Base-by-base conservation (phyloP, 2,888 invertebrate species). In the Ormyrus rosae region DNA sequence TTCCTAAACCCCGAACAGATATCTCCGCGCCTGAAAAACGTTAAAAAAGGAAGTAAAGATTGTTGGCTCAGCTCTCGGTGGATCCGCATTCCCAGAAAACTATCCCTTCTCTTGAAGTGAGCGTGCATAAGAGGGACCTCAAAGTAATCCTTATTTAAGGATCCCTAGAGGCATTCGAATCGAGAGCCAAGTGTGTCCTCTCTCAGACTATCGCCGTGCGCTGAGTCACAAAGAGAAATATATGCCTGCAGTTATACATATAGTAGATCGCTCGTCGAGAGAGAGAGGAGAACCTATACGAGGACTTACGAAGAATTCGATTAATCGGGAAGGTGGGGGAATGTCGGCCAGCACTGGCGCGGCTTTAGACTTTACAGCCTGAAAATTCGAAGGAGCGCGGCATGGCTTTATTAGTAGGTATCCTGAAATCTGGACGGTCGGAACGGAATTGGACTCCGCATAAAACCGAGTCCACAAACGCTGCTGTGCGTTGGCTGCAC, bases 301-400 rank as follows among this genome's bases (percentile, higher is more conserved):
- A 46, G 11, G 9, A 63, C 63, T 34, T 34, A n/a, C 6, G 9
- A 72, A 68, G 61, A 78, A 72, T 78, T 78, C 78, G 72, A 78
- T 78, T 78, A 78, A 78, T 78, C 70, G 69, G 34, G 51, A 50
- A 51, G 34, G 75, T 2, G 55, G 50, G 64, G 58, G 45, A 51
- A 65, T 51, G 71, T 65, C 71, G 70, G 64, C 50, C 58, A 53
- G 48, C 19, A 46, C 56, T 46, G 55, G 48, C 64, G 46, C 45
- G 45, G 55, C 34, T 34, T 34, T 48, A 68, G 3, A 45, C 11
- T 46, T 55, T 13, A 10, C 45, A 9, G 60, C n/a, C 53, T 53
- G 51, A 55, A 76, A 55, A 76, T 63, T 63, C 55, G 48, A 63
- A 76, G 68, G 61, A 69, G 69, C 74, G 48, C n/a, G 53, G 55